A percentile compares a stretch with the other conserved stretches of the same genome.
Evolutionary conservation across 2,113 vertebrate species (phyloP).

Genomic region (Manacus vitellinus): DNA sequence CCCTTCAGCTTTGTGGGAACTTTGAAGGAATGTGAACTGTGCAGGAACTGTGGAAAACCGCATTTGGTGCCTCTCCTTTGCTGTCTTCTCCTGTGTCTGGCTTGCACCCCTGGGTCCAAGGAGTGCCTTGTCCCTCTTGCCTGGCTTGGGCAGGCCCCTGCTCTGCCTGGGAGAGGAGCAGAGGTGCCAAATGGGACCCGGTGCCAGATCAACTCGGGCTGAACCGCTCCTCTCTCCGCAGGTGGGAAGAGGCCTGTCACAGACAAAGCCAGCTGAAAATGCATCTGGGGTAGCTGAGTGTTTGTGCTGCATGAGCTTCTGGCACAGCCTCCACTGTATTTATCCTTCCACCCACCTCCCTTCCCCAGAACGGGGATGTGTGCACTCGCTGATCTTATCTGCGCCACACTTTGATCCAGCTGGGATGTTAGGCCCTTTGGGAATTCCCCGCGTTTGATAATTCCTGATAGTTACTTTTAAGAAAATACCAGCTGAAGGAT

Average conservation of each 20-base stretch:
- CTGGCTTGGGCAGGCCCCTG: neutral
- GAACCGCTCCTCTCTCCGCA: neutral
- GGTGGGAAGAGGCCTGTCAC: conserved; percentile 4
- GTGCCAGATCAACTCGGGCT: neutral
- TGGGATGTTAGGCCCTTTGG: conserved; percentile 39
- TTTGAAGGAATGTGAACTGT: neutral
- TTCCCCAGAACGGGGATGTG: conserved; percentile 52
- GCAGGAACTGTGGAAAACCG: neutral
- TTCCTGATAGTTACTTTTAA: conserved; percentile 61
- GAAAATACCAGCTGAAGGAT: conserved; percentile 67
- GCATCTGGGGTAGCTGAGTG: conserved; percentile 12
- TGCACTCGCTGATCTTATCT: conserved; percentile 67
- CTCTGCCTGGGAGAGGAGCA: neutral
- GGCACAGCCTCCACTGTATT: conserved; percentile 17
- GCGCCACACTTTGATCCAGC: conserved; percentile 19
- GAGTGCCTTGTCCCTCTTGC: neutral
- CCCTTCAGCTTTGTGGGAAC: neutral
- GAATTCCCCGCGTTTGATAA: conserved; percentile 60
- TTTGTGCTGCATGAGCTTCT: conserved; percentile 42
- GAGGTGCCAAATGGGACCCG: neutral
- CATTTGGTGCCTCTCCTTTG: neutral
- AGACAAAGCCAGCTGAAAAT: conserved; percentile 36
- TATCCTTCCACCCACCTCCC: conserved; percentile 56
- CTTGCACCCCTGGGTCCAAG: neutral
- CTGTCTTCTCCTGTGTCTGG: neutral